Conservation (phyloP, 2,797 vertebrate genomes). For the Muscicapa striata region DNA sequence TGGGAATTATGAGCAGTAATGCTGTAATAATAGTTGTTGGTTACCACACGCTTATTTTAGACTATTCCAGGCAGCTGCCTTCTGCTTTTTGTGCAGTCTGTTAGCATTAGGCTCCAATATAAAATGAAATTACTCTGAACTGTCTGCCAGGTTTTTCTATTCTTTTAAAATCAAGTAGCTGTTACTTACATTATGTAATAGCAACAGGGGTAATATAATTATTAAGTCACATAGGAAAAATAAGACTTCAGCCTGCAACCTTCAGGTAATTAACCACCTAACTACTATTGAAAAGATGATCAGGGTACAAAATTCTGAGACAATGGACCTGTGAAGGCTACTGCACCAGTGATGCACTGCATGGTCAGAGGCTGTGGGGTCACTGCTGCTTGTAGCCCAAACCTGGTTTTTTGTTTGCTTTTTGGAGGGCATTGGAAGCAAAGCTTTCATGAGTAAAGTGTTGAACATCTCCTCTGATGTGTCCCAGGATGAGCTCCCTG, state of each 20-base stretch:
- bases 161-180: conserved; percentile 37
- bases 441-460: rapidly evolving
- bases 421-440: background rate
- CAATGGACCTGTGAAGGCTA: background rate
- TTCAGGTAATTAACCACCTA: background rate
- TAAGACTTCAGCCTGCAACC: background rate
- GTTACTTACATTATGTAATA: conserved; percentile 14
- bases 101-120: conserved; percentile 8
- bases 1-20: conserved; percentile 49
- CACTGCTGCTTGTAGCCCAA: background rate
- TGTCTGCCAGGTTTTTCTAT: conserved; percentile 34
- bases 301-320: background rate
- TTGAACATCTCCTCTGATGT: background rate
- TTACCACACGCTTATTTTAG: conserved; percentile 25
- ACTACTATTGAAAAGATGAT: background rate
- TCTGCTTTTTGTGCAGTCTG: conserved; percentile 42
- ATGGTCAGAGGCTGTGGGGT: background rate
- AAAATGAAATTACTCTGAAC: conserved; percentile 37
- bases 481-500: background rate
- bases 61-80: conserved; percentile 55
- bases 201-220: background rate
- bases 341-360: rapidly evolving
- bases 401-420: background rate
- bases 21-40: conserved; percentile 51
- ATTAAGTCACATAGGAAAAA: background rate